Evolutionary conservation across 2,797 vertebrate genomes (phyloP), one percentile per base, ranked within the genome.

Genomic region (Nannoperca australis): DNA sequence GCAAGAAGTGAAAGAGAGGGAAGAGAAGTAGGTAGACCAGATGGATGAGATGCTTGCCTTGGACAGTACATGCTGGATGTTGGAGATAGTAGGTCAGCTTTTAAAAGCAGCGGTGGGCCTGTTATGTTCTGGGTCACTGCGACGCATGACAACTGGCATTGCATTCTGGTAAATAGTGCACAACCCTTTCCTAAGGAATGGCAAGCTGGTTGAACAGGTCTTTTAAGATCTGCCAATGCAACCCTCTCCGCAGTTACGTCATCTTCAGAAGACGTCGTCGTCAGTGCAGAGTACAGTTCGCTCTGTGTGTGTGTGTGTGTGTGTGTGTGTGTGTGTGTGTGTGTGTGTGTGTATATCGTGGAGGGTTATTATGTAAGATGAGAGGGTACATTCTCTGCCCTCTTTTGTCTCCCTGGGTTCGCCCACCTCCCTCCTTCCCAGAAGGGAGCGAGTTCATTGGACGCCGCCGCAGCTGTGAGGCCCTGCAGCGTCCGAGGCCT

Each of bases 341-440:
- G 24, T 27, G 24, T 27, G 24, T 27, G 56, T 73, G 62, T 73
- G 71, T 75, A 60, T 72, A 47, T 80, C 18, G 30, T 59, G 55
- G 34, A 72, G 49, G 13, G 38, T 77, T 77, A 73, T 93, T 94
- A 82, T 76, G 56, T 90, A 94, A 93, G 87, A 82, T 47, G 76
- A 84, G 84, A 81, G 81, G 54, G 47, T 66, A 14, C 79, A 60
- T 76, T 89, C 81, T 78, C 85, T 83, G 42, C 84, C 73, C 73
- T 88, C 84, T 75, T 91, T 92, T 91, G 84, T 92, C 34, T 82
- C 79, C 51, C 30, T 76, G 51, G 38, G 59, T 78, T 91, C 32
- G 15, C 60, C 14, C 32, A 32, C 54, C 75, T 84, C 81, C 81
- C 84, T 85, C 85, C 84, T 79, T 71, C 70, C 51, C 54, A n/a